Evolutionary conservation across 2,797 vertebrate genomes (phyloP).

Genomic region (Allobates femoralis): DNA sequence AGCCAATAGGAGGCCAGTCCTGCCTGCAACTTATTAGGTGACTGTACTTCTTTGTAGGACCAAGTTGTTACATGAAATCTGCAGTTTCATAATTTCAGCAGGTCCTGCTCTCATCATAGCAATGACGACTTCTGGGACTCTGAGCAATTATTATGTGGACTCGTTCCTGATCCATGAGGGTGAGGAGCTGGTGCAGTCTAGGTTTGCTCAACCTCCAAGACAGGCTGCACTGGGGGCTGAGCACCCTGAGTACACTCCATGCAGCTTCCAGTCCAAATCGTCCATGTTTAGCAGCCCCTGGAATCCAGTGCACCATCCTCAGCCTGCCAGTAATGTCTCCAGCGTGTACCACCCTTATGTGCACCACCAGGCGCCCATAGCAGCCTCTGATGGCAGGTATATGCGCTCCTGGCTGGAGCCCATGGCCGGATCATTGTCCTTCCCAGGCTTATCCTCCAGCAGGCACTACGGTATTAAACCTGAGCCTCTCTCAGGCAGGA

Average conservation of each 20-base stretch:
- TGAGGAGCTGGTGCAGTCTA: conserved; percentile 88
- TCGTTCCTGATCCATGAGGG: conserved; percentile 88
- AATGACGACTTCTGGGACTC: conserved; percentile 92
- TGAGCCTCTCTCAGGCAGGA: conserved; percentile 87
- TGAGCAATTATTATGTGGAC: conserved; percentile 92
- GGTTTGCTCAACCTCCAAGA: conserved; percentile 85
- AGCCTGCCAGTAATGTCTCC: conserved; percentile 80
- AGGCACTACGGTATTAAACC: conserved; percentile 95
- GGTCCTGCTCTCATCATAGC: conserved; percentile 71
- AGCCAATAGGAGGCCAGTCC: conserved; percentile 88
- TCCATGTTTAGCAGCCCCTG: conserved; percentile 91
- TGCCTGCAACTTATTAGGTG: conserved; percentile 93
- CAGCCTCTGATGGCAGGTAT: conserved; percentile 92
- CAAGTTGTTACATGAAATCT: conserved; percentile 90
- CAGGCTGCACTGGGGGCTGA: conserved; percentile 83
- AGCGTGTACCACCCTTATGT: conserved; percentile 89
- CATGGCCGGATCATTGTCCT: conserved; percentile 88
- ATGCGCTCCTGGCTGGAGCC: conserved; percentile 95
- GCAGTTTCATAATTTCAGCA: conserved; percentile 85
- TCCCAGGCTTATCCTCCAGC: conserved; percentile 91
- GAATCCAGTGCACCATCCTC: conserved; percentile 86
- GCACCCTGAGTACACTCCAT: conserved; percentile 91
- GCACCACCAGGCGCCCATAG: conserved; percentile 85
- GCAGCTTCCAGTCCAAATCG: conserved; percentile 92
- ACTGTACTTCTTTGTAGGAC: conserved; percentile 88